A percentile compares a stretch with the other conserved stretches of the same genome.
phyloP scores from a whole-genome alignment of 2,113 vertebrate genomes.

The Tetrax tetrax region DNA sequence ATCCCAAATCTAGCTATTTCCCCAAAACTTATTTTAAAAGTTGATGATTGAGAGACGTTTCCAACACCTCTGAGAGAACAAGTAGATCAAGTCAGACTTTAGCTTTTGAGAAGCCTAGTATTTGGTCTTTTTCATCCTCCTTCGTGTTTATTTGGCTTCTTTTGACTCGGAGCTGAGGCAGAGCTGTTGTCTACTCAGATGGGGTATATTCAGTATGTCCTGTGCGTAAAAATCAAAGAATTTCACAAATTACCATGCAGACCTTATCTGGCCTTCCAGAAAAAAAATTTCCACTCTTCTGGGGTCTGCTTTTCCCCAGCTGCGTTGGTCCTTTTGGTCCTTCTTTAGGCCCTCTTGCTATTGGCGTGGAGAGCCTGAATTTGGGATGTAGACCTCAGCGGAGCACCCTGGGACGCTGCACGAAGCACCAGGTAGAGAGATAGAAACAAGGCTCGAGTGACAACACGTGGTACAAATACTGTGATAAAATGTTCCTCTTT shows the following conservation, averaged over 20 bases:
- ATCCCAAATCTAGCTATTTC: not conserved
- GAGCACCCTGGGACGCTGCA: not conserved
- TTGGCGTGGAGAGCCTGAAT: not conserved
- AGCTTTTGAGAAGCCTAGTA: not conserved
- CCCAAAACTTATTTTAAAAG: not conserved
- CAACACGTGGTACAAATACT: fast-evolving
- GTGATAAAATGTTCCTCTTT: not conserved
- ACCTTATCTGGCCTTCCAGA: not conserved
- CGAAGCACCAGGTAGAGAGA: not conserved
- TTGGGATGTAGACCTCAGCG: fast-evolving
- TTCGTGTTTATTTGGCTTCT: not conserved
- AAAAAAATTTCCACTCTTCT: not conserved
- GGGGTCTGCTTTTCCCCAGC: not conserved
- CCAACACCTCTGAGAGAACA: not conserved
- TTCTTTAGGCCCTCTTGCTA: not conserved
- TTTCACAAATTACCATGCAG: not conserved
- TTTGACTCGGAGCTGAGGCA: not conserved
- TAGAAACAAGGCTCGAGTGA: not conserved
- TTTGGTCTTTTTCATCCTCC: not conserved
- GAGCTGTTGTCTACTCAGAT: not conserved
- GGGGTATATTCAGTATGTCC: not conserved
- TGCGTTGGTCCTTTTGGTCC: not conserved
- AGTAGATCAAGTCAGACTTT: not conserved
- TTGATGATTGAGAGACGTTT: not conserved
- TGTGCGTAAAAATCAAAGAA: not conserved